These are phyloP conservation scores for Ahaetulla prasina DNA, from an alignment of 2,113 vertebrate species.

Conservation along the genomic window DNA sequence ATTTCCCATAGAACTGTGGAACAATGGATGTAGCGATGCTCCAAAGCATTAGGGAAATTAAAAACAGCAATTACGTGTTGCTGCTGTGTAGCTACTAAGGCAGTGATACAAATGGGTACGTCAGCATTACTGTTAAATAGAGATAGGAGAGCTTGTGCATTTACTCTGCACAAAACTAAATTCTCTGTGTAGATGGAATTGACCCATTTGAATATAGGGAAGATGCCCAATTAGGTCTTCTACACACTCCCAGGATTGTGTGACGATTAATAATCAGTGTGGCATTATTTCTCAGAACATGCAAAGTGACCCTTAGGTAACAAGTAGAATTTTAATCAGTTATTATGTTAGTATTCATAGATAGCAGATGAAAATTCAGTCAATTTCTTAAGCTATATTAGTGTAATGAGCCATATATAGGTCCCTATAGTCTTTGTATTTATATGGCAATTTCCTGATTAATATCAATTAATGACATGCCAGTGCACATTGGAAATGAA, in stretches of 20 bases:
- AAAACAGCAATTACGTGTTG: not conserved
- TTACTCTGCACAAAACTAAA: not conserved
- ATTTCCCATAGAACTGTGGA: not conserved
- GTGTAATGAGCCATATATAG: constrained; percentile 54
- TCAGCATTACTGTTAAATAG: not conserved
- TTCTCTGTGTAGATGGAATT: not conserved
- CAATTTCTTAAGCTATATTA: constrained; percentile 49
- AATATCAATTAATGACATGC: constrained; percentile 64
- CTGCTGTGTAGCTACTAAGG: not conserved
- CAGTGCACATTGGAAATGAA: constrained; percentile 57
- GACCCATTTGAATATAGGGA: not conserved
- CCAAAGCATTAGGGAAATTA: not conserved
- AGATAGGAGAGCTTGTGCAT: not conserved
- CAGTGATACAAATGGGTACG: not conserved
- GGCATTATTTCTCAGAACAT: not conserved
- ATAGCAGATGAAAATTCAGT: constrained; percentile 35
- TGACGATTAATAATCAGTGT: not conserved
- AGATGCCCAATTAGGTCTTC: not conserved
- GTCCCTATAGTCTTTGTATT: constrained; percentile 40
- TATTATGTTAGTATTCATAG: constrained; percentile 19
- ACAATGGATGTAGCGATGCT: too few relatives aligned
- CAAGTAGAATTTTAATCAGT: constrained; percentile 16
- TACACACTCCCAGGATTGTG: not conserved
- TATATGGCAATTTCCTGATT: constrained; percentile 60
- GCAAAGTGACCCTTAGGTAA: not conserved